Base-by-base conservation (phyloP, 2,113 vertebrate species). In the Sinocyclocheilus anophthalmus region DNA sequence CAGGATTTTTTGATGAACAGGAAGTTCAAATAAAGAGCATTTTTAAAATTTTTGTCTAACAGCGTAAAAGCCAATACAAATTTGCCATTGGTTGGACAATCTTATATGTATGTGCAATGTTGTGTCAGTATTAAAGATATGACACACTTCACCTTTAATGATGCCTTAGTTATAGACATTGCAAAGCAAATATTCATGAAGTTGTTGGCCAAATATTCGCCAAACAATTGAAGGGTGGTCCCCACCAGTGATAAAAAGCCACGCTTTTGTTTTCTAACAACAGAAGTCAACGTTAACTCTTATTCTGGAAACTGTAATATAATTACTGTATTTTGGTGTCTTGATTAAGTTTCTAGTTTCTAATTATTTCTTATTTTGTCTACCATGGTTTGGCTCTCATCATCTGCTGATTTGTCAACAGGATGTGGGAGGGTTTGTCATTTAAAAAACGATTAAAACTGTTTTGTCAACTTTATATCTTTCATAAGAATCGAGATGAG, bases 341-440 rank as follows among this genome's bases (percentile, higher is more conserved):
- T 73, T 73, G 37, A 72, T 72, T 42, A 73, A 45, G 37, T n/a
- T 73, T 37, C 30, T 70, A 37, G 26, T 9, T 70, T 42, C 69
- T 73, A 22, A 73, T n/a, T 42, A 45, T 45, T 73, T 73, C 37
- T 45, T 42, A 73, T 42, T 73, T 73, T n/a, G 70, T 73, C 70
- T 73, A 42, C 18, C 70, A 42, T 73, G 70, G 70, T 73, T 73
- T 73, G 37, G 39, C 20, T 73, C 11, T 73, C 37, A 73, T 73
- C 8, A 45, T 45, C 70, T 73, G 37, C 70, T 45, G 20, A 73
- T 73, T n/a, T 73, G 37, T 73, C 70, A 73, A 73, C 70, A 73
- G 37, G 70, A 45, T 73, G 39, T 1, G 37, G 70, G 37, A 73
- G 70, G 10, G 70, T 73, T 70, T 45, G 20, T 73, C 4, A n/a